Percentiles rank a stretch among this genome's conserved stretches.
Conservation (phyloP, 1,140 invertebrate species). For the Hetaerina americana region DNA sequence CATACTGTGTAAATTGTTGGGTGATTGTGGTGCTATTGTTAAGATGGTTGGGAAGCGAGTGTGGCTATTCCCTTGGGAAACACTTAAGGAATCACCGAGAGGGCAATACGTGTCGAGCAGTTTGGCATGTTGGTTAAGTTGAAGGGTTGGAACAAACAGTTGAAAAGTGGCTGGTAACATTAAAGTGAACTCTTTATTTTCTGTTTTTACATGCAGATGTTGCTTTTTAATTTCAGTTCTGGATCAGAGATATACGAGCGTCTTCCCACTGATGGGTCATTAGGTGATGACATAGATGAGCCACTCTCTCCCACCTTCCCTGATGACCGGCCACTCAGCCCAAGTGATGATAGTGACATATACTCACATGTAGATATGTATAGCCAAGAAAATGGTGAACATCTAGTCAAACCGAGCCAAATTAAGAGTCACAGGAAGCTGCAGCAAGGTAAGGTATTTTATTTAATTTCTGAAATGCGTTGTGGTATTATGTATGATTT, state of each 20-base stretch:
- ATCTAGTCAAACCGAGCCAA: conserved; percentile 37
- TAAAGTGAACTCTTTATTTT: no score
- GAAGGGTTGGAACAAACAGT: conserved; percentile 5
- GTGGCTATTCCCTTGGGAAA: no score
- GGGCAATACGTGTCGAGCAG: no score
- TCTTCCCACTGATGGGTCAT: conserved; percentile 42
- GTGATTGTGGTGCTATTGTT: no score
- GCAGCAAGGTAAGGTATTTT: conserved; percentile 28
- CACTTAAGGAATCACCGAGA: no score
- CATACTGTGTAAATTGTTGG: no score
- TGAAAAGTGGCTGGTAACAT: no score
- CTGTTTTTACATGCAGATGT: no score
- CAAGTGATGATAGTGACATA: conserved; percentile 56
- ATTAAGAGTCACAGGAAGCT: conserved; percentile 32
- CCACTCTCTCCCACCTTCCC: conserved; percentile 29
- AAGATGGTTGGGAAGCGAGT: no score
- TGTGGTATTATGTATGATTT: not conserved
- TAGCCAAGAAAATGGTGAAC: conserved; percentile 30
- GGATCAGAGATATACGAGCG: conserved; percentile 77
- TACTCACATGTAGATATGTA: conserved; percentile 45
- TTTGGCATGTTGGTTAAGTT: not conserved
- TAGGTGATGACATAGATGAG: conserved; percentile 34
- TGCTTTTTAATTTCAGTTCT: conserved; percentile 33
- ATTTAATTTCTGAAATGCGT: conserved; percentile 2
- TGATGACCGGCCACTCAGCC: conserved; percentile 32